Conservation (phyloP, 2,113 vertebrate species). For the Pandion haliaetus region DNA sequence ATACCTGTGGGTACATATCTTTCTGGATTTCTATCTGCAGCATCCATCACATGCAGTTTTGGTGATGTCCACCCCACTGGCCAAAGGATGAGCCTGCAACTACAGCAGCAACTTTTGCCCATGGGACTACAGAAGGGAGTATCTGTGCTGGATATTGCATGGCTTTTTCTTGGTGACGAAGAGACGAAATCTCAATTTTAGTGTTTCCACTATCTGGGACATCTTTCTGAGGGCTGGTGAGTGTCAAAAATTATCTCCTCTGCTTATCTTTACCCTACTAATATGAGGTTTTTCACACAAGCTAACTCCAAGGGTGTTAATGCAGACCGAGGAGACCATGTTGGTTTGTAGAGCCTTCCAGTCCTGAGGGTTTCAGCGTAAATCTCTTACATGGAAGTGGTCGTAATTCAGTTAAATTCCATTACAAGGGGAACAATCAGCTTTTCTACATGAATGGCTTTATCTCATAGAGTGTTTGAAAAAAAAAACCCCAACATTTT, state of each 20-base stretch:
- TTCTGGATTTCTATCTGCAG: not conserved
- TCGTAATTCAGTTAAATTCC: not conserved
- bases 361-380: not conserved
- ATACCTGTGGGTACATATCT: not conserved
- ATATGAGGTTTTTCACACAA: not conserved
- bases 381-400: not conserved
- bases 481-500: not conserved
- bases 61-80: rapidly evolving
- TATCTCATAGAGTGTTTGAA: not conserved
- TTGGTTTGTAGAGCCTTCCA: not conserved
- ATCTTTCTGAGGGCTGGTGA: not conserved
- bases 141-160: not conserved
- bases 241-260: not conserved
- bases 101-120: not conserved
- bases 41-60: not conserved
- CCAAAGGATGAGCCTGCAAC: not conserved
- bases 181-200: not conserved
- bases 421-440: not conserved
- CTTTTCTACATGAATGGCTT: conserved; percentile 8
- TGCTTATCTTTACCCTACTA: not conserved
- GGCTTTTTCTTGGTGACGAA: not conserved
- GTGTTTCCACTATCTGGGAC: not conserved
- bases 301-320: not conserved
- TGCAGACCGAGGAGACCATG: not conserved
- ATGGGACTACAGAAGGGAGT: not conserved